Evolutionary conservation across 2,113 vertebrate genomes (phyloP), one percentile per base, ranked within the genome.

Genomic region (Aspidoscelis tigris): DNA sequence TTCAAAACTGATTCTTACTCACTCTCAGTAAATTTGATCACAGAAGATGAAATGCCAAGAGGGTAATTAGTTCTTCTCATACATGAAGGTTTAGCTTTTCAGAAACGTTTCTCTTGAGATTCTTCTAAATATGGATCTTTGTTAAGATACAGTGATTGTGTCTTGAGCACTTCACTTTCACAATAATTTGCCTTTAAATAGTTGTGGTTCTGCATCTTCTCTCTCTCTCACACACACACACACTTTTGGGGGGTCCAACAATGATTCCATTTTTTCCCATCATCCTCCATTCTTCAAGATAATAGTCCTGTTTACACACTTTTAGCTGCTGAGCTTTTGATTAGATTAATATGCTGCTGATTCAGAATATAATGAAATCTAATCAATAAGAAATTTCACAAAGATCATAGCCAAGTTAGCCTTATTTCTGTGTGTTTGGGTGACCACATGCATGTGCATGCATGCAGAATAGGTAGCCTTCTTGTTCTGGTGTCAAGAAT

Each of bases 121-220:
- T 86, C 66, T 81, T 88, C 88, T 86, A 90, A 90, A 85, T 84
- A 82, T 5, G 65, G 58, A 39, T 88, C 71, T 87, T 81, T 16
- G 80, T 78, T 90, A 91, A 88, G 91, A 78, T 87, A 83, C 85
- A 73, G 65, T 78, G 82, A 71, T 58, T 86, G 20, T 84, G 83
- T 86, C 90, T 33, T 89, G 88, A 89, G 88, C 61, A 1, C 80
- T 78, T 90, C 88, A 84, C 78, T 88, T 81, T 83, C 88, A 83
- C 24, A 84, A 61, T 5, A 78, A 39, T 84, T 47, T 50, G 64
- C 82, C 82, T 86, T 44, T 16, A 70, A 92, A 76, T 88, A 88
- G 33, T 83, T 88, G 47, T 83, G 74, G 55, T 81, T 86, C 80
- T 88, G 53, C 66, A 73, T 78, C 82, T 85, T 88, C 26, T 41